A percentile compares a stretch with the other conserved stretches of the same genome.
These are phyloP conservation scores for Melanostoma scalare DNA, from an alignment of 2,888 invertebrate genomes.

Conservation along the genomic window DNA sequence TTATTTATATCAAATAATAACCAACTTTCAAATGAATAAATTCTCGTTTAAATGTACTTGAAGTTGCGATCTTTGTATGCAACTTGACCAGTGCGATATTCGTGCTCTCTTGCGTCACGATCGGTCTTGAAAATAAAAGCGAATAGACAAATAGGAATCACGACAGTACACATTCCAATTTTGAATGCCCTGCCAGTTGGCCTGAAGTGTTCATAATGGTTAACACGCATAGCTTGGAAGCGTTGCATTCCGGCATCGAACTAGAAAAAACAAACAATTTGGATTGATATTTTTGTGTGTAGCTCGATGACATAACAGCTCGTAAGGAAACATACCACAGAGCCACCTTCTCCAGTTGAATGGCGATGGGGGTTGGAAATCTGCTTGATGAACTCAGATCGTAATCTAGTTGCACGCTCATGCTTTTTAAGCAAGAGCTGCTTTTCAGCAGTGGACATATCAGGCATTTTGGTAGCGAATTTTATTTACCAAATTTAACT, in stretches of 20 bases:
- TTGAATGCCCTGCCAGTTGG: slow-evolving; percentile 85
- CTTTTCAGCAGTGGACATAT: slow-evolving; percentile 76
- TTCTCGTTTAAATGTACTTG: slow-evolving; percentile 85
- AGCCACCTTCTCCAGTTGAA: slow-evolving; percentile 86
- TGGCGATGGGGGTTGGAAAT: slow-evolving; percentile 88
- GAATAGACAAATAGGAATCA: slow-evolving; percentile 84
- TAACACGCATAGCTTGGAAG: slow-evolving; percentile 88
- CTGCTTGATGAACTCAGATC: slow-evolving; percentile 89
- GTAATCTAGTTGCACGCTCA: slow-evolving; percentile 78
- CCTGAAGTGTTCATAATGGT: slow-evolving; percentile 86
- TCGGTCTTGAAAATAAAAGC: slow-evolving; percentile 83
- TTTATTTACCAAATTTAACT: slow-evolving; percentile 1
- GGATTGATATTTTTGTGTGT: slow-evolving; percentile 5
- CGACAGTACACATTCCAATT: slow-evolving; percentile 83
- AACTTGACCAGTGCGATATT: slow-evolving; percentile 87
- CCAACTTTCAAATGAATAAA: slow-evolving; percentile 23
- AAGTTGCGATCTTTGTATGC: slow-evolving; percentile 88
- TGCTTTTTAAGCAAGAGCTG: slow-evolving; percentile 78
- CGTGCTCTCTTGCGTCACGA: slow-evolving; percentile 84
- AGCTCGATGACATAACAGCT: slow-evolving; percentile 80
- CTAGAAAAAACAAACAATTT: slow-evolving; percentile 83
- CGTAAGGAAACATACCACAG: slow-evolving; percentile 84
- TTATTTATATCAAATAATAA: slow-evolving; percentile 51
- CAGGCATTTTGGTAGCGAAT: slow-evolving; percentile 46
- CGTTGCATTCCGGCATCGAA: slow-evolving; percentile 91